A percentile compares a stretch with the other conserved stretches of the same genome.
Conservation (phyloP, 2,888 invertebrate species). For the Eilema depressum region DNA sequence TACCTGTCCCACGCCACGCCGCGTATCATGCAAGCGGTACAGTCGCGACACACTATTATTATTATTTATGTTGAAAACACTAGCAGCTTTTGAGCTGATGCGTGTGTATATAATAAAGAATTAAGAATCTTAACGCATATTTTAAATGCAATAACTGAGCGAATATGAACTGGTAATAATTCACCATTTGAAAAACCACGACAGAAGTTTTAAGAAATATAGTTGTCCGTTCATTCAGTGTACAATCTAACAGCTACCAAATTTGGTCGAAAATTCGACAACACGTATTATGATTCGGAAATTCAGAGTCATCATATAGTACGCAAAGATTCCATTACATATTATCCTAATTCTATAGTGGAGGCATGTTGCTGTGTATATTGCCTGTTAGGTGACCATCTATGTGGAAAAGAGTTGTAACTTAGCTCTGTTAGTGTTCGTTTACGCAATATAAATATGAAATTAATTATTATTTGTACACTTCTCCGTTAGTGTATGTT, state of each 20-base stretch:
- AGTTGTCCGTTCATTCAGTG: too few species aligned
- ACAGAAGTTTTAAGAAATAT: too few species aligned
- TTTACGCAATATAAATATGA: background rate
- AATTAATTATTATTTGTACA: background rate
- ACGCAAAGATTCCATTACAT: slow-evolving; percentile 4
- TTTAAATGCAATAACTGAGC: background rate
- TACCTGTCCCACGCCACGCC: too few species aligned
- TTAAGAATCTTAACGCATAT: background rate
- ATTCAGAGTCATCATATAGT: background rate
- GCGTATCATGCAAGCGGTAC: too few species aligned
- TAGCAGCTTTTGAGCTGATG: too few species aligned
- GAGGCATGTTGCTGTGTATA: background rate
- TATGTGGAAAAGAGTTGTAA: background rate
- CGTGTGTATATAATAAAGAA: too few species aligned
- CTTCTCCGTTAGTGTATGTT: background rate
- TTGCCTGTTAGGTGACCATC: background rate
- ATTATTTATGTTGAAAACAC: too few species aligned
- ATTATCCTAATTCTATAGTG: background rate
- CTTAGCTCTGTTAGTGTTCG: background rate
- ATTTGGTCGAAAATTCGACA: background rate
- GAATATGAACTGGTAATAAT: background rate
- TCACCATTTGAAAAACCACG: too few species aligned
- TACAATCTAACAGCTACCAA: too few species aligned
- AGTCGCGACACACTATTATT: too few species aligned
- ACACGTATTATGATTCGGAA: background rate